Base-by-base conservation (phyloP, 2,797 vertebrate species). In the Peromyscus aztecus region DNA sequence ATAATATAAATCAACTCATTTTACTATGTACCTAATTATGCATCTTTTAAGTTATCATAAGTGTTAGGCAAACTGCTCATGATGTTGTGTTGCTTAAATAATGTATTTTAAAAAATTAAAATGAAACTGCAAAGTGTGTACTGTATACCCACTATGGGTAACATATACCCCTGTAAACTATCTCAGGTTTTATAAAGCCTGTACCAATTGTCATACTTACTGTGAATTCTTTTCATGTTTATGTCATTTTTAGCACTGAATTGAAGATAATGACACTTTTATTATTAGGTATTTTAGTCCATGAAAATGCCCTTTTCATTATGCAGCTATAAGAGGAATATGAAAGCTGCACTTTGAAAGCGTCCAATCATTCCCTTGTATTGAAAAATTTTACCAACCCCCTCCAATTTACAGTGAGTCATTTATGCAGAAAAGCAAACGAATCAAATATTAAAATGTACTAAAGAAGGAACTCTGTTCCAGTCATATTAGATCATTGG, bases 181-280 rank as follows among this genome's bases (percentile, higher is more conserved):
- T 57, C 73, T 73, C 86, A 83, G 13, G 3, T 6, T 95, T 91
- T 92, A 16, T 93, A 55, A 87, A 96, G 19, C 75, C 17, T 55
- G 1, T n/a, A 89, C 34, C 0, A 46, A 80, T 0, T 11, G 85
- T 75, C 14, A 7, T 73, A 27, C 2, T 43, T 71, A 23, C 1
- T 40, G 0, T 67, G 23, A 76, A 84, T 86, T 89, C 4, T 80
- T 95, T 84, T 71, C 73, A 34, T 19, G n/a, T 8, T 57, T 19
- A 23, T 84, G 96, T 43, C 19, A 29, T 46, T 97, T 31, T 96
- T 59, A 94, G 52, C 52, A 92, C 52, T 95, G 96, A 96, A 81
- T 55, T 89, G 59, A 97, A 40, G 92, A 57, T 7, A 3, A 11
- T 73, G 95, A 84, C 17, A 46, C 10, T 49, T 97, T 98, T 59